These are phyloP conservation scores for Pheosia tremula DNA, from an alignment of 2,888 invertebrate genomes.

Conservation along the genomic window DNA sequence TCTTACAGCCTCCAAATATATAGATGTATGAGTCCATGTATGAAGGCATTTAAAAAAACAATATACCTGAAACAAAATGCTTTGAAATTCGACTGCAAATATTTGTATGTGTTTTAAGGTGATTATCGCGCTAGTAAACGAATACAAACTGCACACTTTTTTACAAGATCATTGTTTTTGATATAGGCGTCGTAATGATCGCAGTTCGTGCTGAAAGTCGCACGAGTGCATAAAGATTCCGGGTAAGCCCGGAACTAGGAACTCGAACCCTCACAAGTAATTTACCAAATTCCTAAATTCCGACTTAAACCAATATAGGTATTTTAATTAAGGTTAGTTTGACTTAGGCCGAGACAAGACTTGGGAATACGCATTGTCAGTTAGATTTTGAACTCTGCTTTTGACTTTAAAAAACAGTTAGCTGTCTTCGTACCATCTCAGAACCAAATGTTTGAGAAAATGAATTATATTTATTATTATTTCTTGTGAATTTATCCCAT, in stretches of 20 bases:
- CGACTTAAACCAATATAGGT: neutral
- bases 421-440: neutral
- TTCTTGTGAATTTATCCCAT: too few species aligned
- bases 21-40: too few species aligned
- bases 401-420: neutral
- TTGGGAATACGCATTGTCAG: neutral
- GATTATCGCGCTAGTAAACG: too few species aligned
- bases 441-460: too few species aligned
- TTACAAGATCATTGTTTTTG: too few species aligned
- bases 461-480: too few species aligned
- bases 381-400: neutral
- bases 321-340: constrained; percentile 6
- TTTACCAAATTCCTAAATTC: constrained; percentile 6
- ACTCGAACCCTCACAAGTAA: constrained; percentile 4
- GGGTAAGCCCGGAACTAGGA: neutral
- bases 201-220: neutral
- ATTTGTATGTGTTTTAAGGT: too few species aligned
- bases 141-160: too few species aligned
- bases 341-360: neutral
- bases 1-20: too few species aligned
- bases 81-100: too few species aligned
- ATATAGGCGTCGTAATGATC: neutral
- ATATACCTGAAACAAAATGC: too few species aligned
- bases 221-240: neutral
- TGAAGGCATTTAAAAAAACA: too few species aligned